A percentile compares a stretch with the other conserved stretches of the same genome.
phyloP scores from a whole-genome alignment of 2,797 vertebrate genomes.

The Centroberyx gerrardi region DNA sequence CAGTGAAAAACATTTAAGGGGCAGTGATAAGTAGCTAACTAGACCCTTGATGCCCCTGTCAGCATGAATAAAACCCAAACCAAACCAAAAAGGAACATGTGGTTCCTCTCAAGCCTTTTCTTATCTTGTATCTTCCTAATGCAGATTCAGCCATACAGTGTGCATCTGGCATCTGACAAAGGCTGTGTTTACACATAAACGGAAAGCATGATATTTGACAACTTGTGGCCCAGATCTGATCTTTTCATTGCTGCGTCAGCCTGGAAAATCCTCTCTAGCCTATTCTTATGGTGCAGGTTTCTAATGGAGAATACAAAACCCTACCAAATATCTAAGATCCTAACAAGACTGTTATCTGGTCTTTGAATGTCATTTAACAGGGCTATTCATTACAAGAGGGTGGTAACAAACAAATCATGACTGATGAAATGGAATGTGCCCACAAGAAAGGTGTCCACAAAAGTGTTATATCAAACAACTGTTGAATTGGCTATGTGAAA shows the following conservation, averaged over 20 bases:
- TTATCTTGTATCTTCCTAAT: neutral
- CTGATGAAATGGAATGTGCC: neutral
- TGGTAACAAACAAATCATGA: neutral
- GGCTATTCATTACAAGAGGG: neutral
- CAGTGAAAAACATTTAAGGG: conserved; percentile 36
- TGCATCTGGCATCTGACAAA: conserved; percentile 4
- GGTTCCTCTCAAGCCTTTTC: conserved; percentile 6
- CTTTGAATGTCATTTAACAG: neutral
- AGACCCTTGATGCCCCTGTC: neutral
- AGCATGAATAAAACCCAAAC: conserved; percentile 21
- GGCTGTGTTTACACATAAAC: conserved; percentile 35
- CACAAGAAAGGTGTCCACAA: neutral
- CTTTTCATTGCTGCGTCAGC: conserved; percentile 8
- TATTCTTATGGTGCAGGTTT: too few relatives aligned
- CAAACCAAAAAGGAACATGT: conserved; percentile 19
- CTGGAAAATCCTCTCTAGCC: neutral
- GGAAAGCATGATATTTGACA: neutral
- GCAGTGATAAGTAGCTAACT: conserved; percentile 38
- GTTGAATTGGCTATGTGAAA: too few relatives aligned
- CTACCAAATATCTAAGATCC: too few relatives aligned
- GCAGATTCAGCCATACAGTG: neutral
- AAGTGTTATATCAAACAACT: too few relatives aligned
- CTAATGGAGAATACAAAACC: too few relatives aligned
- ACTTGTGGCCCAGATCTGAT: neutral
- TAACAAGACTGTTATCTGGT: neutral